phyloP scores from a whole-genome alignment of 2,797 vertebrate genomes.

The Spheniscus humboldti region DNA sequence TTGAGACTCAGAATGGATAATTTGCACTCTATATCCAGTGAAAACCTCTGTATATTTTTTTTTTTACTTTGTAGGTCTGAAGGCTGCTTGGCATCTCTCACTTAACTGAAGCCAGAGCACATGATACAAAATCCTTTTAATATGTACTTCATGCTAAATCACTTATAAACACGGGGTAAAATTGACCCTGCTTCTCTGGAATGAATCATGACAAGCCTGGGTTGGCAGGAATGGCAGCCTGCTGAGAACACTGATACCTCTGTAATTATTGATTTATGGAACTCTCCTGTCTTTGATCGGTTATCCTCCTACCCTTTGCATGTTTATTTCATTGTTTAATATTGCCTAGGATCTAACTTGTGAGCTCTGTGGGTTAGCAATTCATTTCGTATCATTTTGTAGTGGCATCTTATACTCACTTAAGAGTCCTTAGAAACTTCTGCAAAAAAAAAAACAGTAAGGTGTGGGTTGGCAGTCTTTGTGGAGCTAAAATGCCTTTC shows the following conservation, averaged over 20 bases:
- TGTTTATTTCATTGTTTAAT: conserved; percentile 3
- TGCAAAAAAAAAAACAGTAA: neutral
- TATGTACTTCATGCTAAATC: conserved; percentile 41
- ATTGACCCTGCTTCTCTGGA: conserved; percentile 40
- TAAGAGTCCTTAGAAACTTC: neutral
- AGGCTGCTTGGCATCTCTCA: conserved; percentile 17
- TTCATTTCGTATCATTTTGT: neutral
- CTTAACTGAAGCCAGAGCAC: conserved; percentile 32
- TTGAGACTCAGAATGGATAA: neutral
- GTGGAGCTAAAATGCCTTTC: neutral
- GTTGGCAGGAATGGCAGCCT: neutral
- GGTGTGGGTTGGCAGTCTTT: neutral
- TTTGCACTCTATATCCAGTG: neutral
- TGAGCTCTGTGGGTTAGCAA: neutral
- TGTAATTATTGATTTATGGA: conserved; percentile 19
- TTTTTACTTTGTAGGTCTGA: neutral
- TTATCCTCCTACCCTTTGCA: neutral
- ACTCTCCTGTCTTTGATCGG: neutral
- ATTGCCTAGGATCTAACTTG: neutral
- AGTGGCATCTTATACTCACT: neutral
- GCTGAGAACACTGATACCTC: neutral
- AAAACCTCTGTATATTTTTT: neutral
- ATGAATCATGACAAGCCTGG: neutral
- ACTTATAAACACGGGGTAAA: conserved; percentile 40
- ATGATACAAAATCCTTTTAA: conserved; percentile 23